Evolutionary conservation across 2,888 invertebrate species (phyloP).

Genomic region (Amblyjoppa proteus): DNA sequence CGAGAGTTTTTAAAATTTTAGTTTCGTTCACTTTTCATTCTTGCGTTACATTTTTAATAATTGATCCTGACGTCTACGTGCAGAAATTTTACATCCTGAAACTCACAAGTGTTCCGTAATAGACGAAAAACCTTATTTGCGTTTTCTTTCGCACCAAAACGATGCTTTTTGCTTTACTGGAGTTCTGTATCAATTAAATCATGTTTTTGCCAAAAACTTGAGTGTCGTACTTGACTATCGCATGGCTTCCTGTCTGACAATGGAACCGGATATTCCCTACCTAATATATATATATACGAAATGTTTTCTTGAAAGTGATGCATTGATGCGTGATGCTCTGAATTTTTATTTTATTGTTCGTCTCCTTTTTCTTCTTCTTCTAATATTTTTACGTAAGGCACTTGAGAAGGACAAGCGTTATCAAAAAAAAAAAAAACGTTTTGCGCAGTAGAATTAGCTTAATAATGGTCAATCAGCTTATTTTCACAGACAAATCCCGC

Average conservation of each 20-base stretch:
- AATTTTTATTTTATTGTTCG: neutral
- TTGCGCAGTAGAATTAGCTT: neutral
- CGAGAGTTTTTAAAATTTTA: neutral
- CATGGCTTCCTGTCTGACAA: neutral
- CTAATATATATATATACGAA: neutral
- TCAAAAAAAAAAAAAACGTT: neutral
- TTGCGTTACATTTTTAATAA: neutral
- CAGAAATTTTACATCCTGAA: neutral
- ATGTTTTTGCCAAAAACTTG: too few species aligned
- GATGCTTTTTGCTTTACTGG: neutral
- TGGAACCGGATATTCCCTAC: neutral
- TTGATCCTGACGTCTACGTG: neutral
- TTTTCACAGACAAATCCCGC: neutral
- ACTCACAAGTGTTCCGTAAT: neutral
- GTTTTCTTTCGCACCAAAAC: neutral
- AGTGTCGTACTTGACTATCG: too few species aligned
- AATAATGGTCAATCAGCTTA: neutral
- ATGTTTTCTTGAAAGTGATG: neutral
- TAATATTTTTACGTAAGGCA: slow-evolving; percentile 19
- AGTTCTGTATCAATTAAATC: too few species aligned
- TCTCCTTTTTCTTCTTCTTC: too few species aligned
- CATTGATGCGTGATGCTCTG: neutral
- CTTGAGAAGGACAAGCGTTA: slow-evolving; percentile 15
- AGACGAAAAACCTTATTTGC: neutral
- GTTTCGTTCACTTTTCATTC: neutral